phyloP scores from a whole-genome alignment of 2,113 vertebrate genomes.

The Nothocercus julius region DNA sequence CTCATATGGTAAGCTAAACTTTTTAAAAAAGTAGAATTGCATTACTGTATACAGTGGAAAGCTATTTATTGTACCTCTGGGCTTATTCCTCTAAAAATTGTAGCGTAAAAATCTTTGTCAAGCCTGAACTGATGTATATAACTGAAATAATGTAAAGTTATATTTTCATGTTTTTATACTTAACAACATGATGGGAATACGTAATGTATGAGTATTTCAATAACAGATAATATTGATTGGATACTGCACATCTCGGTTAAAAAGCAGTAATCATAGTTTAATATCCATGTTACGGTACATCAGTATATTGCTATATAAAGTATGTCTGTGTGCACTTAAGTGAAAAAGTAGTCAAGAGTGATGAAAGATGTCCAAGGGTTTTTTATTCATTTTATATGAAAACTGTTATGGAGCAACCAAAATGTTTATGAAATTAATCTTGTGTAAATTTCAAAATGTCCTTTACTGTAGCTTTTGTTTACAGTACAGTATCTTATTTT shows the following conservation, averaged over 20 bases:
- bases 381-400: constrained; percentile 85
- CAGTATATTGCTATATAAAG: constrained; percentile 80
- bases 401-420: constrained; percentile 80
- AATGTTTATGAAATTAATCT: constrained; percentile 83
- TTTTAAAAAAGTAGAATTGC: constrained; percentile 64
- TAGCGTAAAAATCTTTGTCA: constrained; percentile 76
- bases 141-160: constrained; percentile 86
- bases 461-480: constrained; percentile 83
- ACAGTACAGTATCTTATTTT: constrained; percentile 78
- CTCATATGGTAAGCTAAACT: constrained; percentile 61
- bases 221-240: constrained; percentile 77
- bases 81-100: constrained; percentile 77
- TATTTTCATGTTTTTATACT: constrained; percentile 89
- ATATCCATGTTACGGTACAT: constrained; percentile 82
- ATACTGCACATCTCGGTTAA: constrained; percentile 76
- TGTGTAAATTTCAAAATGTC: constrained; percentile 84
- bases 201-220: constrained; percentile 80
- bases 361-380: constrained; percentile 82
- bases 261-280: constrained; percentile 79
- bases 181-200: constrained; percentile 77
- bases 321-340: constrained; percentile 82
- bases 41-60: constrained; percentile 67
- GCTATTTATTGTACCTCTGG: constrained; percentile 80
- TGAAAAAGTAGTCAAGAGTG: constrained; percentile 80
- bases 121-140: constrained; percentile 85